Percentiles rank a stretch among this genome's conserved stretches.
Conservation (phyloP, 2,113 vertebrate genomes). For the Furnarius figulus region DNA sequence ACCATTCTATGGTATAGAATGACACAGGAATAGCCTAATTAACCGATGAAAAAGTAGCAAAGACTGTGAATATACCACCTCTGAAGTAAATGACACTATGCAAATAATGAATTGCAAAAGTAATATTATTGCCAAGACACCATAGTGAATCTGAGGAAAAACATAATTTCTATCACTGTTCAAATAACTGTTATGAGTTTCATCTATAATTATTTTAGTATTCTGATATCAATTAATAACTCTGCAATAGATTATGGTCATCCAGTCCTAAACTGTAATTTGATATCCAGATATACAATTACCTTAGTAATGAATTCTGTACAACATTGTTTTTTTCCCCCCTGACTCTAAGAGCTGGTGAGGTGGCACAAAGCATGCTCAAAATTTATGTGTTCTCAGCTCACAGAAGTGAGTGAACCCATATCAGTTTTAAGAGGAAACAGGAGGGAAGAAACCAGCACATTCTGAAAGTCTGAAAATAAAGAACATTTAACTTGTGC, state of each 20-base stretch:
- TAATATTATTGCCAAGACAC: not conserved
- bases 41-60: rapidly evolving
- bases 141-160: not conserved
- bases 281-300: not conserved
- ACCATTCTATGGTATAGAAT: not conserved
- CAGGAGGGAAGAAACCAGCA: not conserved
- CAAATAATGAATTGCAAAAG: not conserved
- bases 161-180: not conserved
- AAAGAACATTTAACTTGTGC: not conserved
- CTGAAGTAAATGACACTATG: not conserved
- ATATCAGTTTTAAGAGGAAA: not conserved
- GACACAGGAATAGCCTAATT: not conserved
- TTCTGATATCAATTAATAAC: not conserved
- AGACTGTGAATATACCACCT: rapidly evolving
- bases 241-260: not conserved
- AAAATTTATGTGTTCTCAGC: not conserved
- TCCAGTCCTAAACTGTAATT: not conserved
- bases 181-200: not conserved
- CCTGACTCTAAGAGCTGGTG: not conserved
- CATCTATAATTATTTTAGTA: not conserved
- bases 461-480: not conserved
- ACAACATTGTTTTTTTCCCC: not conserved
- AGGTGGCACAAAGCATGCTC: not conserved
- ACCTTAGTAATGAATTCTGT: not conserved
- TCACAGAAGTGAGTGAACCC: not conserved